Base-by-base conservation (phyloP, 37 sponge, comb jelly and placozoan species). In the Mnemiopsis leidyi region DNA sequence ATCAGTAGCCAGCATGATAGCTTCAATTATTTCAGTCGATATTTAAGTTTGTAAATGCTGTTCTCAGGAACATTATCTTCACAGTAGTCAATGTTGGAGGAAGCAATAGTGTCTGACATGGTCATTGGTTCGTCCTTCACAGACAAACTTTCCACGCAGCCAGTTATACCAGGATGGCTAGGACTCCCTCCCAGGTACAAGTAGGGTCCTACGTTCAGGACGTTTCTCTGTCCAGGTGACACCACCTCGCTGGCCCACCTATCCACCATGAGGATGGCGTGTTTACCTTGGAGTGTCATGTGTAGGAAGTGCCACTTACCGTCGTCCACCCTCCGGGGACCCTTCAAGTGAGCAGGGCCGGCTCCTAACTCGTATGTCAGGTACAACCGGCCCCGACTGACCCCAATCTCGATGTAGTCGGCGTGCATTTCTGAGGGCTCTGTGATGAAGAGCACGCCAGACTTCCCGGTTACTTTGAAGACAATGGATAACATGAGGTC, bases 261-360 rank as follows among this genome's bases (percentile, higher is more conserved):
- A 61, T 85, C 90, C 61, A 85, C 36, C 48, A 85, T 28, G 5
- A 85, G 90, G 2, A 40, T 29, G 26, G 61, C 61, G 90, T 85
- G 61, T 29, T 20, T n/a, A 1, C 36, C 90, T 35, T 29, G 24
- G 61, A 85, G 90, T 5, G 26, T 85, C 29, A 85, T 29, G 61
- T 85, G 40, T 9, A 85, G 38, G 36, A 85, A 85, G 29, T 85
- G 90, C 90, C 90, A 85, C 90, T 38, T 33, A n/a, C 90, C 90
- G 36, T 85, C 90, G 29, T 38, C 61, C 24, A 85, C 61, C 9
- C 48, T 1, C 29, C 61, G 2, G 48, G 61, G 61, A 18, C 61
- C 38, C 61, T 26, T 18, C n/a, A 85, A 18, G 38, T 24, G 3
- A 0, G 61, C 35, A n/a, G 24, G 61, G 1, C 90, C 90, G 3